Conservation (phyloP, 2,888 invertebrate genomes). For the Melikaiella ostensackeni region DNA sequence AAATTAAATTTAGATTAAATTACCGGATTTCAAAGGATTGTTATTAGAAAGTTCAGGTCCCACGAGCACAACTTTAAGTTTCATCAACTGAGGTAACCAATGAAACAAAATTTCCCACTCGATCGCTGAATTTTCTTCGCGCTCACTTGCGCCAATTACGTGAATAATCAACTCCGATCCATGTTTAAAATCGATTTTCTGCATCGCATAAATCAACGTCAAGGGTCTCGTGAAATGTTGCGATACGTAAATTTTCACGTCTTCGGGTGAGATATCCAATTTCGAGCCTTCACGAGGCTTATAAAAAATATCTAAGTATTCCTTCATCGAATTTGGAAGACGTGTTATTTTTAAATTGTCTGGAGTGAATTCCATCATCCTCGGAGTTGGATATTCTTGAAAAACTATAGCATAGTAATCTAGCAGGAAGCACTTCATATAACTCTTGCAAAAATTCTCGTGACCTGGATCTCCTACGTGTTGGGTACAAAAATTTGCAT, state of each 20-base stretch:
- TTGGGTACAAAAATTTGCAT: constrained; percentile 63
- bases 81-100: constrained; percentile 11
- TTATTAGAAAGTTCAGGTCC: constrained; percentile 62
- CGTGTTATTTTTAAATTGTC: constrained; percentile 52
- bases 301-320: constrained; percentile 59
- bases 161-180: neutral
- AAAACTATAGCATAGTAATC: neutral
- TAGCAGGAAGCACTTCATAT: constrained; percentile 26
- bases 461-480: constrained; percentile 58
- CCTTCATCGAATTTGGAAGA: constrained; percentile 60
- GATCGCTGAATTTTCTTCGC: neutral
- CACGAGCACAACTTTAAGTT: constrained; percentile 61
- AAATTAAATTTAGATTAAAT: neutral
- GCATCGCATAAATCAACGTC: constrained; percentile 3
- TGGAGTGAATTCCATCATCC: constrained; percentile 53
- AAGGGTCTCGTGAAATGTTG: constrained; percentile 15
- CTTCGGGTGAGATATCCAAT: constrained; percentile 27
- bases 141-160: neutral
- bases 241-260: constrained; percentile 33
- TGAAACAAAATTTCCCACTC: constrained; percentile 37
- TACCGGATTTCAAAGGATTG: neutral
- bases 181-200: neutral
- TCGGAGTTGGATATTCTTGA: neutral
- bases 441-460: constrained; percentile 51
- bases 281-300: constrained; percentile 41